Base-by-base conservation (phyloP, 2,888 invertebrate species). In the Dicycla oo region DNA sequence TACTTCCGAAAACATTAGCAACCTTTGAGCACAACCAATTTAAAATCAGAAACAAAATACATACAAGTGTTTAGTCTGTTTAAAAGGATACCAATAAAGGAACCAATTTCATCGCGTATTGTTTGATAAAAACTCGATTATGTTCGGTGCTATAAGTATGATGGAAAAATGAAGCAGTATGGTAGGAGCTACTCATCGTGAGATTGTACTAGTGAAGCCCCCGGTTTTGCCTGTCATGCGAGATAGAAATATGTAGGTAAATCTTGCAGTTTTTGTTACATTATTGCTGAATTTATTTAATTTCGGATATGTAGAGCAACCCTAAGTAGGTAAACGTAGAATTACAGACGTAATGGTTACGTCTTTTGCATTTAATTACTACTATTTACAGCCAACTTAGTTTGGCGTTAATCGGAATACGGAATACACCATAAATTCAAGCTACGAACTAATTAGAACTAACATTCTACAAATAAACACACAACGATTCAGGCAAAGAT, bases 51-150 rank as follows among this genome's bases (percentile, higher is more conserved):
- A 80, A 79, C 57, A 78, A 72, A 69, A 63, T 20, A 63, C 45
- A 89, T 89, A 90, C 89, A 90, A 90, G n/a, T n/a, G n/a, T 91
- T 91, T 88, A 89, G 80, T 88, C 78, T 77, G 88, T 89, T 89
- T 91, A 92, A 92, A 93, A 91, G 91, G 91, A 86, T 88, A 88
- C 87, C 89, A 88, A 94, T 93, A 94, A 93, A 92, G 90, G 90
- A 94, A 93, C 93, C 94, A 94, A 95, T 95, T 95, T 94, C 91
- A 94, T 90, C 91, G 89, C 83, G 90, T 91, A 95, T 94, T 95
- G 95, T 95, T 93, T 94, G 93, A 93, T 93, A 92, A 94, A 93
- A 94, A 94, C 92, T 95, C 93, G 93, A 95, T 95, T 95, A 93
- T 93, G 89, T 90, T 89, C 92, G 92, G 91, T 90, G 85, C 88